Percentiles rank a stretch among this genome's conserved stretches.
Conservation (phyloP, 2,113 vertebrate species). For the Aix galericulata region DNA sequence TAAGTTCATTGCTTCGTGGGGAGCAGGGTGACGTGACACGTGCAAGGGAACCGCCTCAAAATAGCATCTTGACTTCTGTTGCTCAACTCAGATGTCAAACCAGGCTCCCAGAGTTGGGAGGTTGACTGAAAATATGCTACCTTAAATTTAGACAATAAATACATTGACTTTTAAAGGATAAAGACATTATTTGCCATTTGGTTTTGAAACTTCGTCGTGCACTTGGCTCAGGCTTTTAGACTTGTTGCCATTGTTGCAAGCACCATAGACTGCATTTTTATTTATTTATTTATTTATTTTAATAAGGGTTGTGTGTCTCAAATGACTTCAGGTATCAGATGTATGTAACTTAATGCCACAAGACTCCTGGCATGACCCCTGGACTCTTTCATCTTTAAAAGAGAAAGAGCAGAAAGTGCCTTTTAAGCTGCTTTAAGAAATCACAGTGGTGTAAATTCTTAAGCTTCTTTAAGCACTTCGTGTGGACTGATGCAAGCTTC, state of each 20-base stretch:
- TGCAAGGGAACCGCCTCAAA: not conserved
- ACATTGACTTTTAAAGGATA: not conserved
- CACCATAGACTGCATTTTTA: not conserved
- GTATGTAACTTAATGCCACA: not conserved
- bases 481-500: not conserved
- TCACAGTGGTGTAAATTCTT: not conserved
- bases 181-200: not conserved
- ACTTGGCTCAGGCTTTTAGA: not conserved
- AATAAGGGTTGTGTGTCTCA: not conserved
- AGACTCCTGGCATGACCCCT: accelerated
- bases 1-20: not conserved
- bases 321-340: not conserved
- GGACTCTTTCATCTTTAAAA: not conserved
- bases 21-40: accelerated
- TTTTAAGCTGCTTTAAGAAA: not conserved
- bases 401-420: not conserved
- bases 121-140: not conserved
- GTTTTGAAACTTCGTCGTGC: not conserved
- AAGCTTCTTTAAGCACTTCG: not conserved
- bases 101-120: not conserved
- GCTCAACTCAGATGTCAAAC: not conserved
- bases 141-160: not conserved
- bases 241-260: not conserved
- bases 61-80: not conserved
- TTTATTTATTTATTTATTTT: not conserved